Evolutionary conservation across 2,113 vertebrate species (phyloP).

Genomic region (Seriola quinqueradiata): DNA sequence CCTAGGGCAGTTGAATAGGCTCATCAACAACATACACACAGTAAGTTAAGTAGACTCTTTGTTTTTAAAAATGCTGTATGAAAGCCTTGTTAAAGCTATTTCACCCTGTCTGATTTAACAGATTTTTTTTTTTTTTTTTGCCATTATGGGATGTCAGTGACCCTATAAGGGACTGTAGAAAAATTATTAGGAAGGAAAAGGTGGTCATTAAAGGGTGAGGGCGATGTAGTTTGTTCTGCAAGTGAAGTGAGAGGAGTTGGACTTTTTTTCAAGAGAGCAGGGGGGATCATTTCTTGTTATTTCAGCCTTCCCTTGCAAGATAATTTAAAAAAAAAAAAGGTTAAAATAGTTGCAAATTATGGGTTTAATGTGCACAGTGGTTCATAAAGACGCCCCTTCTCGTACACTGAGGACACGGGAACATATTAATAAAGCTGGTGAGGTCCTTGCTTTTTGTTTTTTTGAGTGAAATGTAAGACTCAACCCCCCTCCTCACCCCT

Average conservation of each 20-base stretch:
- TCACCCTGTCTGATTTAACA: neutral
- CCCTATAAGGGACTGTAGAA: constrained; percentile 2
- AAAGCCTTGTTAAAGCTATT: constrained; percentile 21
- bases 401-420: neutral
- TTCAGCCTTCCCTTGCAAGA: neutral
- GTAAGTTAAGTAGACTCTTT: constrained; percentile 1
- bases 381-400: neutral
- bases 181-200: neutral
- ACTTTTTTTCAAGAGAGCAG: neutral
- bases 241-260: neutral
- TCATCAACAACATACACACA: neutral
- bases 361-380: neutral
- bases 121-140: neutral
- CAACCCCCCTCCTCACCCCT: no score
- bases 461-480: neutral
- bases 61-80: neutral
- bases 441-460: neutral
- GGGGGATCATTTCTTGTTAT: neutral
- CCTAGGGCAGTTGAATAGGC: neutral
- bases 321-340: neutral
- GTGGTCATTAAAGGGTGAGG: neutral
- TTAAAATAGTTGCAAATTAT: neutral
- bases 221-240: neutral
- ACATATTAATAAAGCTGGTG: neutral
- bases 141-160: constrained; percentile 5